Percentiles rank a stretch among this genome's conserved stretches.
Conservation (phyloP, 2,888 invertebrate species). For the Phragmatobia fuliginosa region DNA sequence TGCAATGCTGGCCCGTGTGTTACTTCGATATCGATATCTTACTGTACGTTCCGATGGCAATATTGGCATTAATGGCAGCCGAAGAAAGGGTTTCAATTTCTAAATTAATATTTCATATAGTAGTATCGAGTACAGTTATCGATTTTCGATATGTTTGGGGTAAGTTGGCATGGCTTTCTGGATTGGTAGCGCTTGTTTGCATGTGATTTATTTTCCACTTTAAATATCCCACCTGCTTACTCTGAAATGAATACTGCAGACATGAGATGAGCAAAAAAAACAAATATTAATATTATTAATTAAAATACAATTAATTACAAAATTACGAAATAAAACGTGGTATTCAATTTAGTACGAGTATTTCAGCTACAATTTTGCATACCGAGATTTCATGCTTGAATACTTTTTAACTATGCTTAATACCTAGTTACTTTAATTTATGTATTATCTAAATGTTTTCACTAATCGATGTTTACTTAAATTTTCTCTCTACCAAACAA, state of each 20-base stretch:
- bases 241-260: constrained; percentile 65
- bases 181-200: constrained; percentile 60
- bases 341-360: constrained; percentile 64
- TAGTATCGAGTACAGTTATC: constrained; percentile 83
- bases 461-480: constrained; percentile 30
- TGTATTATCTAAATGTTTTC: constrained; percentile 22
- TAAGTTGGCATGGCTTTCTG: constrained; percentile 81
- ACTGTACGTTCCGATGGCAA: constrained; percentile 69
- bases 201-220: constrained; percentile 53
- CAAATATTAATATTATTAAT: no score
- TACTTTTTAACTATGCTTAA: constrained; percentile 45
- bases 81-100: constrained; percentile 82
- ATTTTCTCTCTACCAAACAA: constrained; percentile 34
- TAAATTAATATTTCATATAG: constrained; percentile 70
- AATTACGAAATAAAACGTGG: constrained; percentile 37
- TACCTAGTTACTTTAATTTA: constrained; percentile 28
- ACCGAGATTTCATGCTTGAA: constrained; percentile 62
- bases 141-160: constrained; percentile 82
- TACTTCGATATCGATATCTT: constrained; percentile 80
- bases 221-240: constrained; percentile 68
- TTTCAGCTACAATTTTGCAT: constrained; percentile 58
- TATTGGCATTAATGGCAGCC: constrained; percentile 85
- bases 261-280: neutral
- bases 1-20: constrained; percentile 81
- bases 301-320: neutral